Percentiles rank a stretch among this genome's conserved stretches.
Evolutionary conservation across 2,888 invertebrate genomes (phyloP).

Genomic region (Hartigia nigra): DNA sequence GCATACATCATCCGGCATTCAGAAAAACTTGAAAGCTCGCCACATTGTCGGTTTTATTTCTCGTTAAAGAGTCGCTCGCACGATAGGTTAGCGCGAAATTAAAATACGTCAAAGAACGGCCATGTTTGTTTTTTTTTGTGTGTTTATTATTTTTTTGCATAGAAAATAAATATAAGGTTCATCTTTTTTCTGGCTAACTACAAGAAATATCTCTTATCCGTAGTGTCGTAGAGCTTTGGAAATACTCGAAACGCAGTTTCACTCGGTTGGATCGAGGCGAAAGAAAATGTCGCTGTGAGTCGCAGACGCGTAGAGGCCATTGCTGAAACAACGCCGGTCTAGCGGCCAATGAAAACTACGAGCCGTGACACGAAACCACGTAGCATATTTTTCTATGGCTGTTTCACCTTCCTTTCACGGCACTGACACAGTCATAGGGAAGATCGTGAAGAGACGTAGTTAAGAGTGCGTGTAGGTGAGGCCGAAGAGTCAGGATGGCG

Average conservation of each 20-base stretch:
- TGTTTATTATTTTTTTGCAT: neutral
- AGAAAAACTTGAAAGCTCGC: neutral
- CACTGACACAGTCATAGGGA: conserved; percentile 25
- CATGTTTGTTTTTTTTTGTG: no score
- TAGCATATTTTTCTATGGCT: conserved; percentile 20
- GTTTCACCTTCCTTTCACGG: conserved; percentile 27
- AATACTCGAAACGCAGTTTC: neutral
- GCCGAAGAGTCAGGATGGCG: conserved; percentile 42
- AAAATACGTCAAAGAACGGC: neutral
- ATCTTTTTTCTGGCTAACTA: fast-evolving
- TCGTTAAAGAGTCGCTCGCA: neutral
- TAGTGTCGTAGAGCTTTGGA: neutral
- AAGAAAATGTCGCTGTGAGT: neutral
- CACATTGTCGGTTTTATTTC: conserved; percentile 4
- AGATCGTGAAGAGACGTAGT: conserved; percentile 10
- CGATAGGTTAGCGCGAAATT: neutral
- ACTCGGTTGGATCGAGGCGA: neutral
- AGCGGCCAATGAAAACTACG: conserved; percentile 28
- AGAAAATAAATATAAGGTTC: neutral
- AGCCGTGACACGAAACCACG: conserved; percentile 31
- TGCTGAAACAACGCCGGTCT: conserved; percentile 4
- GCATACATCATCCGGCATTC: conserved; percentile 2
- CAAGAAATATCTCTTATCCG: neutral
- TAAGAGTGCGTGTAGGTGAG: neutral
- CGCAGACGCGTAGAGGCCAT: conserved; percentile 1